These are phyloP conservation scores for Chamaedrilus cognettii DNA, from an alignment of 2,888 invertebrate species.

Conservation along the genomic window DNA sequence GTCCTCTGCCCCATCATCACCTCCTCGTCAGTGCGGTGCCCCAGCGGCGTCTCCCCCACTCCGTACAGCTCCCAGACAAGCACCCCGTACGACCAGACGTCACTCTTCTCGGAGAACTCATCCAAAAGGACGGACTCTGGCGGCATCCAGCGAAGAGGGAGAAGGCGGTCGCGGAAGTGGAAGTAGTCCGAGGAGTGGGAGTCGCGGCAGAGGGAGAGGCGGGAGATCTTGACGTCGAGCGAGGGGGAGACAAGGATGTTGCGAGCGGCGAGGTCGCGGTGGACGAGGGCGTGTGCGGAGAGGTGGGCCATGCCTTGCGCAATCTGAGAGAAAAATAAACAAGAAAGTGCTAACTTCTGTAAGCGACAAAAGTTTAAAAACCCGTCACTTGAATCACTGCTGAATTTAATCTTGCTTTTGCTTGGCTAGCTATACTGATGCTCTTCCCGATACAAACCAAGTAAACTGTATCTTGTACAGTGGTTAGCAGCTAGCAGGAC, in stretches of 20 bases:
- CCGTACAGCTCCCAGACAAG: slow-evolving; percentile 88
- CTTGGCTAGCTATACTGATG: too few species aligned
- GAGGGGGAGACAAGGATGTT: slow-evolving; percentile 84
- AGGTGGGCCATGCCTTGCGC: slow-evolving; percentile 81
- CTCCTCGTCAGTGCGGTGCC: slow-evolving; percentile 75
- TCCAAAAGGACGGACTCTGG: slow-evolving; percentile 84
- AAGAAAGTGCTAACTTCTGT: too few species aligned
- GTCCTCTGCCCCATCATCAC: slow-evolving; percentile 58
- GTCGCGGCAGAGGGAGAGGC: slow-evolving; percentile 77
- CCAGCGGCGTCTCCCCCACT: slow-evolving; percentile 76
- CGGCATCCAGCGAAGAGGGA: slow-evolving; percentile 89
- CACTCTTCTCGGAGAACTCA: slow-evolving; percentile 89
- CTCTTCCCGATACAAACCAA: too few species aligned
- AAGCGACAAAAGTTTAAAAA: too few species aligned
- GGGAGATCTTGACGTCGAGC: slow-evolving; percentile 80
- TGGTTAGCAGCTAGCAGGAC: too few species aligned
- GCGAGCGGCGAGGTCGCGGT: slow-evolving; percentile 89
- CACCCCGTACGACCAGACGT: slow-evolving; percentile 88
- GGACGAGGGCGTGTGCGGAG: slow-evolving; percentile 73
- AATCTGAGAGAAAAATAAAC: too few species aligned
- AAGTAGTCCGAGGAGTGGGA: slow-evolving; percentile 89
- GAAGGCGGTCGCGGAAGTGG: slow-evolving; percentile 61
- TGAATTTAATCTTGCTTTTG: too few species aligned
- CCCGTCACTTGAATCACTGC: too few species aligned
- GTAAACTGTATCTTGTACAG: too few species aligned